A percentile compares a stretch with the other conserved stretches of the same genome.
These are phyloP conservation scores for Desoria tigrina DNA, from an alignment of 2,888 invertebrate species.

Conservation along the genomic window DNA sequence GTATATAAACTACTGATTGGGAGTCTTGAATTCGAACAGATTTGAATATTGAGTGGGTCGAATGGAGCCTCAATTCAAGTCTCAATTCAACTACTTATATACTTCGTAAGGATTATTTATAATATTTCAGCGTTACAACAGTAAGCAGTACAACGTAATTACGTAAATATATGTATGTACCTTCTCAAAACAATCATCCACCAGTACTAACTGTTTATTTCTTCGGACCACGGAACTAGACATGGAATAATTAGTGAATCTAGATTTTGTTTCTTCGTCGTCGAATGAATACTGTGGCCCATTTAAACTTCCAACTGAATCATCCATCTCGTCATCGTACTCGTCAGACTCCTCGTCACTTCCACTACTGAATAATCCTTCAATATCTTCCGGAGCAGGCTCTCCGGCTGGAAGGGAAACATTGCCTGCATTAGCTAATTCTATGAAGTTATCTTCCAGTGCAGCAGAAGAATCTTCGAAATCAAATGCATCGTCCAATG, in stretches of 20 bases:
- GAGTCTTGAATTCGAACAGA: background rate
- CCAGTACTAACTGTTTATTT: constrained; percentile 75
- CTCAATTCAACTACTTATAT: no score
- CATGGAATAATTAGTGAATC: constrained; percentile 92
- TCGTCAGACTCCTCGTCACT: constrained; percentile 56
- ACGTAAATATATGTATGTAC: constrained; percentile 59
- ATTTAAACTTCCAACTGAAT: constrained; percentile 58
- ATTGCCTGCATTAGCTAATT: constrained; percentile 67
- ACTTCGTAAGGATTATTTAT: no score
- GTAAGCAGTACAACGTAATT: no score
- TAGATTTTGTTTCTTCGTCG: constrained; percentile 78
- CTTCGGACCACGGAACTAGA: constrained; percentile 84
- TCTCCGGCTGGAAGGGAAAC: constrained; percentile 20
- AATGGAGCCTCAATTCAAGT: no score
- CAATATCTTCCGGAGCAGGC: constrained; percentile 33
- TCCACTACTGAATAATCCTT: constrained; percentile 55
- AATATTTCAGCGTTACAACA: no score
- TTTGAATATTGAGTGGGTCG: no score
- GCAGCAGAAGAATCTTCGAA: constrained; percentile 81
- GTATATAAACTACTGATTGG: background rate
- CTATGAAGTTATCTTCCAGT: constrained; percentile 89
- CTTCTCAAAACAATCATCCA: constrained; percentile 88
- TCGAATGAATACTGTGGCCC: constrained; percentile 57
- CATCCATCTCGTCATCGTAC: constrained; percentile 54
- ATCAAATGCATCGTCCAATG: constrained; percentile 90